A percentile compares a stretch with the other conserved stretches of the same genome.
Evolutionary conservation across 2,113 vertebrate species (phyloP).

Genomic region (Balaeniceps rex): DNA sequence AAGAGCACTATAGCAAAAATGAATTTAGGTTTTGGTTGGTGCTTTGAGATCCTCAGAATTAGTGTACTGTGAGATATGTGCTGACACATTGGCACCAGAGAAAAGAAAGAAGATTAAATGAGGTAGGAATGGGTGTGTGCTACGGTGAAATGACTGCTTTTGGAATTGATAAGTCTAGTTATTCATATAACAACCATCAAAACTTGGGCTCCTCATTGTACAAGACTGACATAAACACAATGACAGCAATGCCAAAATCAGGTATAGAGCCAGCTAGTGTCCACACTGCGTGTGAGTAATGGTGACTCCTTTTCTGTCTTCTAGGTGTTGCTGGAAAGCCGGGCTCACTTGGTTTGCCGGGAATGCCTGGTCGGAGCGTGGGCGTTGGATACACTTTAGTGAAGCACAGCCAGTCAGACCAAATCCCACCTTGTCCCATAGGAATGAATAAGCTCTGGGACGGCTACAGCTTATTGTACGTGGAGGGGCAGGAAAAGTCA

Average conservation of each 20-base stretch:
- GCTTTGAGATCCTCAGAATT: background rate
- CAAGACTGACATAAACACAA: background rate
- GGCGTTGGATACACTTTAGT: conserved; percentile 86
- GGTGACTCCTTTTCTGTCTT: background rate
- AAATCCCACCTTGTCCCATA: conserved; percentile 87
- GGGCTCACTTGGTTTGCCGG: conserved; percentile 69
- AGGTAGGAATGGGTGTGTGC: background rate
- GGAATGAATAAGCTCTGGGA: conserved; percentile 93
- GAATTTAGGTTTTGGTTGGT: background rate
- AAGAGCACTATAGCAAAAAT: background rate
- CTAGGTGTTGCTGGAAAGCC: conserved; percentile 70
- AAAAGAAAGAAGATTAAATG: background rate
- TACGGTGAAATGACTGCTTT: background rate
- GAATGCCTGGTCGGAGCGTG: conserved; percentile 72
- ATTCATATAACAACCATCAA: background rate
- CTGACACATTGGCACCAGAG: background rate
- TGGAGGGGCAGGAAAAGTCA: conserved; percentile 95
- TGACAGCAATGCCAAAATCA: background rate
- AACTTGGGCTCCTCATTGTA: background rate
- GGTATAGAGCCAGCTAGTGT: background rate
- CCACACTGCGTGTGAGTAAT: accelerated
- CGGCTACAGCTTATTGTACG: conserved; percentile 91
- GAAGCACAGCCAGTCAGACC: conserved; percentile 90
- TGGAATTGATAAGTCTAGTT: background rate
- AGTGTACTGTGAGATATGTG: background rate